phyloP scores from a whole-genome alignment of 2,113 vertebrate species.

The Plecturocebus donacophilus region DNA sequence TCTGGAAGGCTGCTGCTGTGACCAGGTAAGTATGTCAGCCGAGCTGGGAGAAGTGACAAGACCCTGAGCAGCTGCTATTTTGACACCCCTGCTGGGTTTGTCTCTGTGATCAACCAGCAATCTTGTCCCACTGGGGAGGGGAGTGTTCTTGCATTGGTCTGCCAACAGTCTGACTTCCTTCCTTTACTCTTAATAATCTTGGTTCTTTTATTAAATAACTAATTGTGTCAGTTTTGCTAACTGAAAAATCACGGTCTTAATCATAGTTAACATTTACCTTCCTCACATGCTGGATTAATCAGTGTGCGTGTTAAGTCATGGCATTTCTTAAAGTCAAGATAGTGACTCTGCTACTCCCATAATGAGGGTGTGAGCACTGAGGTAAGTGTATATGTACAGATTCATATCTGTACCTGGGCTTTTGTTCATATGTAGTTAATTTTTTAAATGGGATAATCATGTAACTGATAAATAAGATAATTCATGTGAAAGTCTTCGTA shows the following conservation, averaged over 20 bases:
- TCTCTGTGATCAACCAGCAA: background rate
- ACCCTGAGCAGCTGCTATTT: background rate
- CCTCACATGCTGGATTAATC: background rate
- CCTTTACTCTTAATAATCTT: background rate
- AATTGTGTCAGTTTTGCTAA: slow-evolving; percentile 4
- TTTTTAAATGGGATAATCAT: slow-evolving; percentile 51
- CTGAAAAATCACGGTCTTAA: background rate
- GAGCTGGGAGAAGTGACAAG: background rate
- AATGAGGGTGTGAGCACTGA: slow-evolving; percentile 26
- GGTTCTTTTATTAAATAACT: background rate
- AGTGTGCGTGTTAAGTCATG: slow-evolving; percentile 4
- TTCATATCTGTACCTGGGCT: background rate
- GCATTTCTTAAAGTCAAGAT: slow-evolving; percentile 11
- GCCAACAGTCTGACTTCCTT: background rate
- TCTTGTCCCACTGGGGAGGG: background rate
- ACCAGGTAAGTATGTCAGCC: background rate
- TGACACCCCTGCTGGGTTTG: background rate
- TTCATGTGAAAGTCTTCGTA: slow-evolving; percentile 58
- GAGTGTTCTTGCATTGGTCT: background rate
- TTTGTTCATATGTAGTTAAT: slow-evolving; percentile 20
- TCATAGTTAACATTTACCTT: background rate
- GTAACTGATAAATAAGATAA: slow-evolving; percentile 51
- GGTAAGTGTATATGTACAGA: background rate
- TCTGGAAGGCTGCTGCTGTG: background rate
- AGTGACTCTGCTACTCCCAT: background rate